These are phyloP conservation scores for Helicoverpa zea DNA, from an alignment of 1,140 invertebrate genomes.

Conservation along the genomic window DNA sequence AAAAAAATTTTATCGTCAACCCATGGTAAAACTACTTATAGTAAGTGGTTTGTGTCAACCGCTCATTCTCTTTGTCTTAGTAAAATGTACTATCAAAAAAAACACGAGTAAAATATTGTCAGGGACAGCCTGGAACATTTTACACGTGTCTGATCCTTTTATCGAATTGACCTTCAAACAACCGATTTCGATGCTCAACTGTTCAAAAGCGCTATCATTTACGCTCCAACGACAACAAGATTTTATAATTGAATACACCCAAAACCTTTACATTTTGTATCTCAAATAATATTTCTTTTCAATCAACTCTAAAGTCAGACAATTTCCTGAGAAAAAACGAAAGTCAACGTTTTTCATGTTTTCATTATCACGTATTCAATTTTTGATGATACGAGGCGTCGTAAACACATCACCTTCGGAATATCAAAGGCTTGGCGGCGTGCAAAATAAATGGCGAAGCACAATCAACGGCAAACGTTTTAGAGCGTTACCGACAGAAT, in stretches of 20 bases:
- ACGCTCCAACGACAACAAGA: neutral
- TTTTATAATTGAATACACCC: too few species aligned
- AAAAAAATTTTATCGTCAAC: too few species aligned
- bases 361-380: conserved; percentile 50
- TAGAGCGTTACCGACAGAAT: conserved; percentile 24
- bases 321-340: conserved; percentile 48
- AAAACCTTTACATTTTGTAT: neutral
- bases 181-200: too few species aligned
- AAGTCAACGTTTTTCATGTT: conserved; percentile 28
- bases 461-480: conserved; percentile 51
- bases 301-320: conserved; percentile 29
- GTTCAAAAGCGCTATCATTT: neutral
- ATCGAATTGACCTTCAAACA: too few species aligned
- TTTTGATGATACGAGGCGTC: conserved; percentile 31
- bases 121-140: too few species aligned
- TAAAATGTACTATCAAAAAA: too few species aligned
- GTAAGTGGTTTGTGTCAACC: too few species aligned
- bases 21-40: too few species aligned
- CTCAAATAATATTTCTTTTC: conserved; percentile 40
- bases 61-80: too few species aligned
- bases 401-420: conserved; percentile 49
- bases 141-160: too few species aligned
- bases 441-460: conserved; percentile 44
- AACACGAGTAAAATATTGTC: too few species aligned
- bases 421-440: conserved; percentile 53